Conservation (phyloP, 37 sponge, comb jelly and placozoan species). For the Axinella damicornis region DNA sequence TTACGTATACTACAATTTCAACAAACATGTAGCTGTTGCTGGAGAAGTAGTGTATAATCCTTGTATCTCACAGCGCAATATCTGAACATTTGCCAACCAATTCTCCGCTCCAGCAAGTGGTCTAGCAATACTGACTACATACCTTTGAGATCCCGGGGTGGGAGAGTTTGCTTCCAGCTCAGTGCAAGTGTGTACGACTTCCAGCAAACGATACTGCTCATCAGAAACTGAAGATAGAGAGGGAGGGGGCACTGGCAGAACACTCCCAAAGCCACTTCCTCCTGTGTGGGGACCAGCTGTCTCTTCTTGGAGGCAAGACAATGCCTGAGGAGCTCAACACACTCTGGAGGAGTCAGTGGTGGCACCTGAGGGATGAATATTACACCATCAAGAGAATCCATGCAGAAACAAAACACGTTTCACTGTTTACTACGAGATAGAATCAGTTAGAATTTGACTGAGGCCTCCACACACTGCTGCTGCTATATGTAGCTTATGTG, state of each 20-base stretch:
- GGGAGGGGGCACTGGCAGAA: slow-evolving; percentile 51
- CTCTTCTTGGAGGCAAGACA: slow-evolving; percentile 25
- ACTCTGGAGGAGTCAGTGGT: slow-evolving; percentile 21
- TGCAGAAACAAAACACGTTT: neutral
- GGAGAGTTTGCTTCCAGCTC: neutral
- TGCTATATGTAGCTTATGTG: too few relatives aligned
- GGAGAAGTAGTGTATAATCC: too few relatives aligned
- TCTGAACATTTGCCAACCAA: neutral
- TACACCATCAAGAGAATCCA: too few relatives aligned
- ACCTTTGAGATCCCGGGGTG: neutral
- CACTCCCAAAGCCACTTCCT: slow-evolving; percentile 15
- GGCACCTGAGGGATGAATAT: slow-evolving; percentile 44
- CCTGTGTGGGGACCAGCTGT: slow-evolving; percentile 50
- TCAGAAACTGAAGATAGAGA: slow-evolving; percentile 54
- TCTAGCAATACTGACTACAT: neutral
- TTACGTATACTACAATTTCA: too few relatives aligned
- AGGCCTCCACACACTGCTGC: too few relatives aligned
- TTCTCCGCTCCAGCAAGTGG: neutral
- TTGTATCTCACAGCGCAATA: neutral
- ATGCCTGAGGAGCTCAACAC: slow-evolving; percentile 45
- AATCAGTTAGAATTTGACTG: too few relatives aligned
- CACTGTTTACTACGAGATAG: neutral
- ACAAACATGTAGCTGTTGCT: too few relatives aligned
- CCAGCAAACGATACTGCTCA: slow-evolving; percentile 34
- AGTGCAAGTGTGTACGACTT: slow-evolving; percentile 24